Conservation (phyloP, 2,888 invertebrate genomes). For the Caradrina clavipalpis region DNA sequence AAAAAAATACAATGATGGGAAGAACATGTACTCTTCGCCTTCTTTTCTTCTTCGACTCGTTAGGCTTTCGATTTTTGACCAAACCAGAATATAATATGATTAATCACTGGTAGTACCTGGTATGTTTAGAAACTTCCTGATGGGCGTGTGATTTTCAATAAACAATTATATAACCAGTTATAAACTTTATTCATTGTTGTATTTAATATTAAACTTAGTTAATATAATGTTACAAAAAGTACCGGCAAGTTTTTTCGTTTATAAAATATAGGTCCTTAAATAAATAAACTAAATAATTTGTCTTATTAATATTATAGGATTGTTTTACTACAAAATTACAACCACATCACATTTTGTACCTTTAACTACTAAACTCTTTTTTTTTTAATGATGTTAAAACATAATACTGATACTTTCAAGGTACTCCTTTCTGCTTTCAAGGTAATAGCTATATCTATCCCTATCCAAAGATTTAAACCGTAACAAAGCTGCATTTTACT, state of each 20-base stretch:
- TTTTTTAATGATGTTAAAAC: neutral
- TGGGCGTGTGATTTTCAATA: constrained; percentile 9
- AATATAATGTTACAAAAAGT: constrained; percentile 22
- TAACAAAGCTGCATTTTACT: no score
- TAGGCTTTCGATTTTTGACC: no score
- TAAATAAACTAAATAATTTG: constrained; percentile 22
- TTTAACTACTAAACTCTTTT: constrained; percentile 6
- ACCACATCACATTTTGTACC: constrained; percentile 25
- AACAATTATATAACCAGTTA: constrained; percentile 10
- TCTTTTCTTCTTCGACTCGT: no score
- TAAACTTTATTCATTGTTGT: constrained; percentile 21
- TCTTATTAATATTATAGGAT: neutral
- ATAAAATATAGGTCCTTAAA: constrained; percentile 4
- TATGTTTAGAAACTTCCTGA: no score
- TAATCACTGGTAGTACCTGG: no score
- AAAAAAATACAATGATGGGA: no score
- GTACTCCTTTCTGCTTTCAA: constrained; percentile 52
- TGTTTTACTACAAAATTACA: constrained; percentile 2
- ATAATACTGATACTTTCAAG: constrained; percentile 20
- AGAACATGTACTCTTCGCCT: no score
- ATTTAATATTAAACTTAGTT: neutral
- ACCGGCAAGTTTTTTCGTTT: constrained; percentile 6
- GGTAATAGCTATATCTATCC: constrained; percentile 15
- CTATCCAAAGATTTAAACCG: no score
- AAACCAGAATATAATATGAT: no score